Conservation (phyloP, 53 echinoderm and acorn worm species). For the Antedon mediterranea region DNA sequence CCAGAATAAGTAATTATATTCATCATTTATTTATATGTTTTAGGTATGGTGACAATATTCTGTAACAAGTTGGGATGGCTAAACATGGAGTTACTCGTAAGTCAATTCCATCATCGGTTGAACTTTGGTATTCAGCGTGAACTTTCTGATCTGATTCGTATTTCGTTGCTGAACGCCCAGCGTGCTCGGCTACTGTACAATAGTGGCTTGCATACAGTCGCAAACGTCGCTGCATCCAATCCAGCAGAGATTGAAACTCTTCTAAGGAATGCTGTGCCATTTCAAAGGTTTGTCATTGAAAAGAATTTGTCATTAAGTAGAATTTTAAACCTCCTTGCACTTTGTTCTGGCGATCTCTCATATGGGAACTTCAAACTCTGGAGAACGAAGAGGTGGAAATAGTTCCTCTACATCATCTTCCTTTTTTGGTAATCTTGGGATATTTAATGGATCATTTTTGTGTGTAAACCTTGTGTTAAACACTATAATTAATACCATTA, state of each 20-base stretch:
- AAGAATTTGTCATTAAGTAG: too few species aligned
- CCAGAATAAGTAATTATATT: too few species aligned
- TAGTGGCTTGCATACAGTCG: slow-evolving; percentile 45
- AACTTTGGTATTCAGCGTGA: slow-evolving; percentile 97
- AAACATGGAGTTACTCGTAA: slow-evolving; percentile 84
- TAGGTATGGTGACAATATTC: slow-evolving; percentile 98
- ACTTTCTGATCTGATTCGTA: slow-evolving; percentile 75
- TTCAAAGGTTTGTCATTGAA: slow-evolving; percentile 71
- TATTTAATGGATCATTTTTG: too few species aligned
- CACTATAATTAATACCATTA: too few species aligned
- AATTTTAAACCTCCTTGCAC: too few species aligned
- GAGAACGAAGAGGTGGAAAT: too few species aligned
- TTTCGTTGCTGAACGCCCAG: slow-evolving; percentile 82
- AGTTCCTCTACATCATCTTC: too few species aligned
- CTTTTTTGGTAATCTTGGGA: too few species aligned
- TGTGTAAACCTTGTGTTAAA: too few species aligned
- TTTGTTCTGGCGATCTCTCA: too few species aligned
- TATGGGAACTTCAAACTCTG: too few species aligned
- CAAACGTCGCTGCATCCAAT: slow-evolving; percentile 53
- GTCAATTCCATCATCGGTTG: slow-evolving; percentile 83
- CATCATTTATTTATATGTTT: not conserved
- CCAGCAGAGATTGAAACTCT: slow-evolving; percentile 53
- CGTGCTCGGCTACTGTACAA: slow-evolving; percentile 77
- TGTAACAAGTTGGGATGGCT: slow-evolving; percentile 85
- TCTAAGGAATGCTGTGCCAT: slow-evolving; percentile 72